Base-by-base conservation (phyloP, 37 sponge, comb jelly and placozoan species). In the Haliclona indistincta region DNA sequence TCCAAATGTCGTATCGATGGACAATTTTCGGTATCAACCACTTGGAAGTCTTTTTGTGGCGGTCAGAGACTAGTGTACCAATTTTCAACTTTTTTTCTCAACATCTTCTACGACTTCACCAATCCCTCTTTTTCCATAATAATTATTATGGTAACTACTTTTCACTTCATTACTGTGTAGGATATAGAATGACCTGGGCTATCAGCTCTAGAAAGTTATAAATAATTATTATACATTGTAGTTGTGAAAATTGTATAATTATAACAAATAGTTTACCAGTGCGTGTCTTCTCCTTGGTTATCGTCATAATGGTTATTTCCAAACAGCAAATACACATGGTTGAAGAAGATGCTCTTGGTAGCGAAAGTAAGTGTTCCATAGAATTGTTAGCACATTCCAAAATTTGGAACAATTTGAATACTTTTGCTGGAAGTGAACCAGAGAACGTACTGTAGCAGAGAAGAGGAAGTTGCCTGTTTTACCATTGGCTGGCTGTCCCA, bases 71-170 rank as follows among this genome's bases (percentile, higher is more conserved):
- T 4, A 75, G 15, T 23, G 69, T 39, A 2, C n/a, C 19, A 2
- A 76, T 19, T 3, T 68, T 2, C 2, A 68, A 2, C 20, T 6
- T 43, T 17, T 36, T 11, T 36, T n/a, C n/a, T n/a, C n/a, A 76
- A 36, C 32, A 71, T 43, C n/a, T 35, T 69, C 3, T 68, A 2
- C 5, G 36, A 22, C 20, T 67, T 26, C 3, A 40, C 2, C 23
- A 78, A 37, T 28, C 79, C 79, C 25, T 78, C 79, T 37, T 43
- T 71, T 32, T 71, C 79, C 79, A 78, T 78, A 35, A 70, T 68
- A 19, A n/a, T n/a, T n/a, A n/a, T n/a, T n/a, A n/a, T n/a, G n/a
- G n/a, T n/a, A n/a, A n/a, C n/a, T 43, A 26, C 30, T 69, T 78
- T 1, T 55, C 23, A 3, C 25, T 3, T 78, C 69, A 71, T 78